Conservation (phyloP, 2,797 vertebrate species). For the Melanogrammus aeglefinus region DNA sequence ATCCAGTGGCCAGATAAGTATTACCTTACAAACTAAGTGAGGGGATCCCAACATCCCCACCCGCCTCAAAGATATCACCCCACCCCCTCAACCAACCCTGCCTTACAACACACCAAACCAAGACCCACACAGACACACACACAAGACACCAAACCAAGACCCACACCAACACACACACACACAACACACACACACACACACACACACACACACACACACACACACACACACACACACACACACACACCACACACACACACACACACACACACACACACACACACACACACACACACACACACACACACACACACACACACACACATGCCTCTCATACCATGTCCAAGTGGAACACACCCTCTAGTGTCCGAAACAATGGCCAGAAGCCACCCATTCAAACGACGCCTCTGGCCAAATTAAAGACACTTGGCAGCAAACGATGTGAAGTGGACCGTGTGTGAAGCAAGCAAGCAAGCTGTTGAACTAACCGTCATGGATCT, state of each 20-base stretch:
- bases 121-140: background rate
- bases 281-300: background rate
- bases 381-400: conserved; percentile 19
- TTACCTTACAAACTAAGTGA: background rate
- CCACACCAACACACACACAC: background rate
- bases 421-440: background rate
- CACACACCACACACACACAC: no score
- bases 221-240: background rate
- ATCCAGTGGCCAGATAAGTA: background rate
- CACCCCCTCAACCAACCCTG: background rate
- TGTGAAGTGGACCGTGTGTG: background rate
- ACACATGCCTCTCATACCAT: conserved; percentile 13
- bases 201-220: background rate
- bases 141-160: background rate
- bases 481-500: background rate
- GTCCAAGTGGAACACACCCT: conserved; percentile 47
- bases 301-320: background rate
- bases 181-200: no score
- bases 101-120: background rate
- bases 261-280: no score
- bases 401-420: background rate
- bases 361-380: conserved; percentile 46
- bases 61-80: background rate
- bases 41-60: background rate
- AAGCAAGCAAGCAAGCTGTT: background rate